Base-by-base conservation (phyloP, 1,140 invertebrate species). In the Drosophila nebulosa region DNA sequence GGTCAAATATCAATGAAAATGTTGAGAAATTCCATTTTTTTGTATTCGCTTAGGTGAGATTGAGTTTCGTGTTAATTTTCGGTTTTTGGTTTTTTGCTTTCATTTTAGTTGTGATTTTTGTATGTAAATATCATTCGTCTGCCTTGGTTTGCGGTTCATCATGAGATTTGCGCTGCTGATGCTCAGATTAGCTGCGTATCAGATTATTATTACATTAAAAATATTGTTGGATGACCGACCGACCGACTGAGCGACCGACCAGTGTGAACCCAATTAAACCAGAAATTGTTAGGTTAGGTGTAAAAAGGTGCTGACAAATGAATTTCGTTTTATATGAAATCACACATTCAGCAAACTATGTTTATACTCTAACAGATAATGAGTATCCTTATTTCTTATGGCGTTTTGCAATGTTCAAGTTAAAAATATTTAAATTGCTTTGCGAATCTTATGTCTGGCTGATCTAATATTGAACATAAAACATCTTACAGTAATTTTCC, bases 181-280 rank as follows among this genome's bases (percentile, higher is more conserved):
- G n/a, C 36, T 46, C 2, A 46, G 16, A 46, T 46, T 46, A 46
- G n/a, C 14, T 39, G n/a, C 36, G 7, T 21, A 21, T 46, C 2
- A 46, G 16, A 46, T 46, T 46, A 46, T 46, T 46, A 50, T 64
- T 32, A 27, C 46, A 60, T 24, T 42, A 24, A 14, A 21, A 46
- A 21, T 16, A 3, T 46, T 46, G 30, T 32, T 10, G 7, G 12
- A 27, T 46, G 51, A 53, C 61, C 7, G n/a, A n/a, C n/a, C n/a
- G n/a, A n/a, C n/a, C n/a, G n/a, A n/a, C n/a, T n/a, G n/a, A n/a
- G n/a, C n/a, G n/a, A n/a, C n/a, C n/a, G n/a, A 62, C 52, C 26
- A 59, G 69, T 27, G 26, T 42, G 27, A 53, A 63, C 30, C 32
- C 12, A 35, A 36, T 22, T 9, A 50, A 73, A 63, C 65, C 53